Percentiles rank a stretch among this genome's conserved stretches.
These are phyloP conservation scores for Grammomys dolichurus DNA, from an alignment of 2,113 vertebrate species.

Conservation along the genomic window DNA sequence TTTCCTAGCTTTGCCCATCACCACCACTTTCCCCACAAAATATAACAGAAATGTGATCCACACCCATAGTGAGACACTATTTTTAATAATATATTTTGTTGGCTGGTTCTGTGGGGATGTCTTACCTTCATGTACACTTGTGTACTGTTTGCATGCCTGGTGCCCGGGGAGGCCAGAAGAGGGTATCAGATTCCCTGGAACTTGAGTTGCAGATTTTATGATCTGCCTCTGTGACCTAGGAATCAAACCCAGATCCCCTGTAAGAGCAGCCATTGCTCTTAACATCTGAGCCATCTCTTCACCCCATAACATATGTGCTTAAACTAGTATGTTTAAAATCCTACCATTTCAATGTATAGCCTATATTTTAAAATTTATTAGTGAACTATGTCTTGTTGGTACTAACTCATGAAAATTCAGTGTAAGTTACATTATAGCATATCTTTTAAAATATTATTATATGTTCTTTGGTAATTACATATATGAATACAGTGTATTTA, in stretches of 20 bases:
- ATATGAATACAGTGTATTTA: not conserved
- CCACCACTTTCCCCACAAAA: not conserved
- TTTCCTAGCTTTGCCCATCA: not conserved
- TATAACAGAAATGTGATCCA: not conserved
- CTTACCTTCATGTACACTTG: not conserved
- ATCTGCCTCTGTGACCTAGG: not conserved
- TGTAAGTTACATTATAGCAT: not conserved
- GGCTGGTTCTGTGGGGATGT: not conserved
- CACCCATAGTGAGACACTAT: not conserved
- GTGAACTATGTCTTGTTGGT: not conserved
- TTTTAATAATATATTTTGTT: slow-evolving; percentile 17
- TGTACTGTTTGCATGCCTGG: not conserved
- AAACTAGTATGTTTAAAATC: not conserved
- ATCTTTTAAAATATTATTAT: not conserved
- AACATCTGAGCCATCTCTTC: not conserved
- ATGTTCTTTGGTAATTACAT: not conserved
- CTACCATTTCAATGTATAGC: not conserved
- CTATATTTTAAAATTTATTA: not conserved
- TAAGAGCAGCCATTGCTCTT: not conserved
- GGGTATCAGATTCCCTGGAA: not conserved
- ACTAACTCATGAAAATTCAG: not conserved
- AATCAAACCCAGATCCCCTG: not conserved
- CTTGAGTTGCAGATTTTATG: not conserved
- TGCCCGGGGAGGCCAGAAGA: not conserved
- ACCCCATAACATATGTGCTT: not conserved